A percentile compares a stretch with the other conserved stretches of the same genome.
These are phyloP conservation scores for Drosophila miranda DNA, from an alignment of 1,140 invertebrate genomes.

Conservation along the genomic window DNA sequence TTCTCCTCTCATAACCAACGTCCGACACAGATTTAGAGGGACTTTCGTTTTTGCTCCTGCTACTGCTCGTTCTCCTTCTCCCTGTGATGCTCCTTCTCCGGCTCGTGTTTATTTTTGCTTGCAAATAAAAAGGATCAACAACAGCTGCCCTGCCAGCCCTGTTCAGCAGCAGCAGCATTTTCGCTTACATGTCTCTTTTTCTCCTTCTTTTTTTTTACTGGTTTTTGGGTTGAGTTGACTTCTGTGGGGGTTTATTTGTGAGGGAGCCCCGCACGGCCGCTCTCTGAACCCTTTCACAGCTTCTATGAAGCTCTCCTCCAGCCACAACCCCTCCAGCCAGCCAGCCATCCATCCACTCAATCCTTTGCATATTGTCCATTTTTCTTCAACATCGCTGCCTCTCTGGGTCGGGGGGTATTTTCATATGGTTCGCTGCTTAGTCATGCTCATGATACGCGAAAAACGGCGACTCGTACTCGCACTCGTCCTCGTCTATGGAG, in stretches of 20 bases:
- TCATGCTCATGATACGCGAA: slow-evolving; percentile 61
- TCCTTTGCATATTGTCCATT: slow-evolving; percentile 56
- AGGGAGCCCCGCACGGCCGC: background rate
- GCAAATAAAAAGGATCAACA: slow-evolving; percentile 60
- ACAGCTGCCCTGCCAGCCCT: slow-evolving; percentile 32
- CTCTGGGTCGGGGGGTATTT: slow-evolving; percentile 1
- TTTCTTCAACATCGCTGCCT: slow-evolving; percentile 55
- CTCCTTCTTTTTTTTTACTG: background rate
- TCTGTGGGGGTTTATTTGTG: background rate
- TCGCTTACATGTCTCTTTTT: slow-evolving; percentile 34
- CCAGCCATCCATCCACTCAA: slow-evolving; percentile 34
- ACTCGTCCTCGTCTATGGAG: background rate
- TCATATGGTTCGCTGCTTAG: slow-evolving; percentile 48
- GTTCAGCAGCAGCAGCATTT: slow-evolving; percentile 45
- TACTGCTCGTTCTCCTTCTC: background rate
- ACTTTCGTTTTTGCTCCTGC: slow-evolving; percentile 34
- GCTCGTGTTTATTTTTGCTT: slow-evolving; percentile 52
- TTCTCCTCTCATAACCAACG: slow-evolving; percentile 2
- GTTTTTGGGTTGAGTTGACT: slow-evolving; percentile 6
- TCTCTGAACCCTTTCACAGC: slow-evolving; percentile 28
- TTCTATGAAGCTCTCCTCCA: slow-evolving; percentile 12
- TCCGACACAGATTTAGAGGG: slow-evolving; percentile 51
- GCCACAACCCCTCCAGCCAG: background rate
- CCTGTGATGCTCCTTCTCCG: background rate
- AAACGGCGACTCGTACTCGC: slow-evolving; percentile 12